Evolutionary conservation across 2,888 invertebrate genomes (phyloP), one percentile per base, ranked within the genome.

Genomic region (Xanthia togata): DNA sequence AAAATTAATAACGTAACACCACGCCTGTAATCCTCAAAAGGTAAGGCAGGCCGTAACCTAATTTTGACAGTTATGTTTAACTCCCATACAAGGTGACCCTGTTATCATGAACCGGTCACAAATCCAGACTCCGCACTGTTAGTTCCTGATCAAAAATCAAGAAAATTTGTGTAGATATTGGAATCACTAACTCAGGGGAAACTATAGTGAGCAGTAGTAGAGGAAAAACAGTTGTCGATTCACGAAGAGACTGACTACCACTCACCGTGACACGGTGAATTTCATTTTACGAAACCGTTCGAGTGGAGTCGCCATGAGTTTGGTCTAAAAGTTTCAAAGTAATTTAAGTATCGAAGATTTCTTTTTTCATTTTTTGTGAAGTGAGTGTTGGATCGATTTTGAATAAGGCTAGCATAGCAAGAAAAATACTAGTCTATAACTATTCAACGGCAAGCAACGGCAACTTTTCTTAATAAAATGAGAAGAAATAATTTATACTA

Each of bases 221-320:
- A 59, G 68, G 76, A 87, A 88, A 89, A 84, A 73, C 82, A 47
- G 82, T 88, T 82, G 89, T 90, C 87, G 89, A 90, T 89, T 89
- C 84, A 77, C 82, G 84, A 72, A 88, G 85, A 89, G 88, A 91
- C 89, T 89, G 88, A 85, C 70, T 77, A 41, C 79, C 17, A 81
- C 75, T 89, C 91, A 88, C 74, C 89, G 88, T 90, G 90, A 91
- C 89, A 85, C 75, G 74, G 86, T 87, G 88, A 83, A 90, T 92
- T 92, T 90, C 85, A 88, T 90, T 92, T 90, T 84, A 76, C 85
- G 87, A 81, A 89, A 88, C 85, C 77, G 41, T 65, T 59, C 53
- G 77, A 74, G 4, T 83, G 23, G 76, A 86, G 87, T 89, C 68
- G 73, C 89, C 79, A 86, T 71, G 50, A 64, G 8, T 79, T 73